phyloP scores from a whole-genome alignment of 1,140 invertebrate genomes.

The Zophobas morio region DNA sequence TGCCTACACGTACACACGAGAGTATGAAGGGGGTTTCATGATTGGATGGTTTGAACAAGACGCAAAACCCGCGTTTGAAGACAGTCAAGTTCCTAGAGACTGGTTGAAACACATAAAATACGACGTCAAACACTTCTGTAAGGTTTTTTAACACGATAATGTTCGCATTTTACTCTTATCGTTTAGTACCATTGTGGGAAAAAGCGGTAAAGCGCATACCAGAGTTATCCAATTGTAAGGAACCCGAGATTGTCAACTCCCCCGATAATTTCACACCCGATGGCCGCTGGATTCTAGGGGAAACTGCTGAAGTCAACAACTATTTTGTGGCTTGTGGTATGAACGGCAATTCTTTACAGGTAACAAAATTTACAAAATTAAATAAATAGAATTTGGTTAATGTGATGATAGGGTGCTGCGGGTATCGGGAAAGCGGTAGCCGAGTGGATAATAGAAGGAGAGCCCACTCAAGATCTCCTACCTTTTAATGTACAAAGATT shows the following conservation, averaged over 20 bases:
- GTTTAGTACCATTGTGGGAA: slow-evolving; percentile 71
- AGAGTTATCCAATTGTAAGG: slow-evolving; percentile 71
- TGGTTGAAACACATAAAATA: slow-evolving; percentile 71
- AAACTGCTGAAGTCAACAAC: slow-evolving; percentile 82
- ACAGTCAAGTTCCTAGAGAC: slow-evolving; percentile 72
- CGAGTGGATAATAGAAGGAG: slow-evolving; percentile 82
- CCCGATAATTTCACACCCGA: slow-evolving; percentile 87
- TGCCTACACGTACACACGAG: slow-evolving; percentile 75
- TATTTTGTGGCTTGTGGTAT: slow-evolving; percentile 87
- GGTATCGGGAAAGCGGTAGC: slow-evolving; percentile 84
- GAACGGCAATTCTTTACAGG: slow-evolving; percentile 77
- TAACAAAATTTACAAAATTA: slow-evolving; percentile 21
- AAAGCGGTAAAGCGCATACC: slow-evolving; percentile 79
- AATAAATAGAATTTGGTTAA: slow-evolving; percentile 1
- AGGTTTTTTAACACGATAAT: slow-evolving; percentile 52
- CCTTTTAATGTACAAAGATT: slow-evolving; percentile 82
- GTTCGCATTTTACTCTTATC: slow-evolving; percentile 14
- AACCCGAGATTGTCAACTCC: slow-evolving; percentile 76
- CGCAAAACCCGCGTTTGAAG: slow-evolving; percentile 77
- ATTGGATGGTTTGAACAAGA: slow-evolving; percentile 79
- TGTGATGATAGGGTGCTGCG: slow-evolving; percentile 71
- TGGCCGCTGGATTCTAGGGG: slow-evolving; percentile 79
- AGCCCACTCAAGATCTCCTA: slow-evolving; percentile 76
- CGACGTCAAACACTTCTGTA: slow-evolving; percentile 79
- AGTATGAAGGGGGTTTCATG: slow-evolving; percentile 73